Base-by-base conservation (phyloP, 2,797 vertebrate genomes). In the Jordanella pulchra region DNA sequence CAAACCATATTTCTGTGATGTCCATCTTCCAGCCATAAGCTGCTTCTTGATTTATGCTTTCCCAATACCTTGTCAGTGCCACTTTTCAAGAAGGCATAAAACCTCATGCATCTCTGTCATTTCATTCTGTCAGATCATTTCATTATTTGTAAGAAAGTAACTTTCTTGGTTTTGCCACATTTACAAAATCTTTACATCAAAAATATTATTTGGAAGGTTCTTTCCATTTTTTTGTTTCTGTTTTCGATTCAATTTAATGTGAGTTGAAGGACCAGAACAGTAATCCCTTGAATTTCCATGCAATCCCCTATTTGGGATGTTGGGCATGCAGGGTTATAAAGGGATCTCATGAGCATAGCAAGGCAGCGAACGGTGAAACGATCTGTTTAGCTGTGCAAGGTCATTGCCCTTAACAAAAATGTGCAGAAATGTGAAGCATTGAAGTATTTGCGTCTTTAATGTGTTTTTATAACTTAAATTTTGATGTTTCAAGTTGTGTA, bases 261-360 rank as follows among this genome's bases (percentile, higher is more conserved):
- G 89, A 89, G 89, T 80, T 76, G 72, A 75, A 77, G 83, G 82
- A 80, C 72, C 86, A 80, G 80, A 71, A 72, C 48, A 32, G 81
- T 93, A 93, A 93, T 93, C 89, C 90, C 86, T 79, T 80, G 86
- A 86, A 86, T 83, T 88, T 84, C 84, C 79, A 83, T 67, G 48
- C 88, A 89, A 92, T 93, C 91, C 90, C 89, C 21, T 84, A 90
- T 92, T 89, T 89, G 89, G 81, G 88, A 92, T 89, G 88, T 89
- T 84, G 86, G 87, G 84, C 90, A 92, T 89, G 90, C 86, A 67
- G 79, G 88, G 85, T 83, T 87, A 84, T 85, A 89, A 91, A 90
- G 86, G 86, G 75, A 86, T 85, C 83, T 87, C 84, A 81, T 82
- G 82, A 64, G 80, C 79, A 77, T 77, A 84, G 78, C 56, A 63